These are phyloP conservation scores for Acanthosepion esculentum DNA, from an alignment of 2,888 invertebrate genomes.

Conservation along the genomic window DNA sequence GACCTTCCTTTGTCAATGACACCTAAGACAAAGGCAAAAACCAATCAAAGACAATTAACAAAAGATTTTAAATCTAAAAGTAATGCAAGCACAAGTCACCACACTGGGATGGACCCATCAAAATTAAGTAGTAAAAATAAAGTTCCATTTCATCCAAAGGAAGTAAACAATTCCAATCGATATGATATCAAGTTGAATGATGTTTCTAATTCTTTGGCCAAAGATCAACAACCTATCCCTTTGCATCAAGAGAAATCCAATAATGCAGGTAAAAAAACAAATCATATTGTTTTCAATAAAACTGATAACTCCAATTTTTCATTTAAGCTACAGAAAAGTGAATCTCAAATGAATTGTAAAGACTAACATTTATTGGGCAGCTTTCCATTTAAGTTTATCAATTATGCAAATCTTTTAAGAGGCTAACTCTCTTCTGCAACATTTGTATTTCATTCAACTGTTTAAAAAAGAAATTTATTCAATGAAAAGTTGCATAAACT, in stretches of 20 bases:
- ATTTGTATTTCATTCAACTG: too few species aligned
- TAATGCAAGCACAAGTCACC: neutral
- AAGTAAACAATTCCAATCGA: slow-evolving; percentile 58
- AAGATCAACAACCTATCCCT: slow-evolving; percentile 45
- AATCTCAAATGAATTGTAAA: too few species aligned
- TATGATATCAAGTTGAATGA: slow-evolving; percentile 60
- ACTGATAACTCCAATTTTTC: too few species aligned
- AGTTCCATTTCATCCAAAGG: slow-evolving; percentile 52
- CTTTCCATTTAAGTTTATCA: too few species aligned
- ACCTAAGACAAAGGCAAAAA: neutral
- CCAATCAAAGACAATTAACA: neutral
- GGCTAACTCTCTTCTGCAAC: too few species aligned
- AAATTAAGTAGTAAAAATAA: neutral
- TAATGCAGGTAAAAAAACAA: neutral
- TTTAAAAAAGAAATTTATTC: too few species aligned
- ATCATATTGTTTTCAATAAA: too few species aligned
- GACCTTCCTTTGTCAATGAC: slow-evolving; percentile 4
- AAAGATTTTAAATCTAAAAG: neutral
- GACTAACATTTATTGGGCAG: too few species aligned
- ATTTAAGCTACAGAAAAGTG: too few species aligned
- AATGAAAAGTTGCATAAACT: too few species aligned
- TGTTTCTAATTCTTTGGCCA: slow-evolving; percentile 50
- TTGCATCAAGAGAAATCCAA: neutral
- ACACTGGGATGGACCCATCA: neutral
- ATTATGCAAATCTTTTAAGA: too few species aligned